Base-by-base conservation (phyloP, 1,140 invertebrate species). In the Drosophila sulfurigaster region DNA sequence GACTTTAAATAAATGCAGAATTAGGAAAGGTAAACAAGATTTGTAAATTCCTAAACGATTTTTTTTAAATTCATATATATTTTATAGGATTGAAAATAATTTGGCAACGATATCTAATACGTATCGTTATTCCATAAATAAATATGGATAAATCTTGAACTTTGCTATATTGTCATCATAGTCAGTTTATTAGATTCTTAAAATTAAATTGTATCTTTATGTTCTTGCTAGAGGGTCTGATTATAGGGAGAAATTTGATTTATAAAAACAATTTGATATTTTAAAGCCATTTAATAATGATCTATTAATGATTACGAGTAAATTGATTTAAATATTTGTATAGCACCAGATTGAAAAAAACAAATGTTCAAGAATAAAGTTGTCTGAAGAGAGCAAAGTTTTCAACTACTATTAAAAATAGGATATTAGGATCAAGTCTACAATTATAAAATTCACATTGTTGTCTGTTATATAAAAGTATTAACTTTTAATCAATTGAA, bases 401-500 rank as follows among this genome's bases (percentile, higher is more conserved):
- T 38, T 8, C 35, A 10, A n/a, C n/a, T n/a, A n/a, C n/a, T n/a
- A n/a, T n/a, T n/a, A n/a, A n/a, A n/a, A n/a, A 10, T 6, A 38
- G 35, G 35, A 43, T 43, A 5, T 13, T 13, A 13, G n/a, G 41
- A 43, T n/a, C n/a, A 5, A 43, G 5, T n/a, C 13, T 43, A 43
- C 5, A 43, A 43, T 43, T 52, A 41, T 35, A 38, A 25, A 56
- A 38, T 38, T 46, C 32, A 62, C 62, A 4, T 32, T 1, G 43
- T 32, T 1, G 49, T 62, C 7, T 30, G 16, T 56, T 62, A 62
- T 82, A 82, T 79, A 86, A 87, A 86, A 86, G 69, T 70, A 52
- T 78, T 68, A 78, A 73, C 67, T 82, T 69, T 81, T 65, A 67
- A 75, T 86, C 38, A 60, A 16, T 82, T 59, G 62, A 56, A 82